Percentiles rank a stretch among this genome's conserved stretches.
Conservation (phyloP, 2,797 vertebrate species). For the Aulostomus chinensis region DNA sequence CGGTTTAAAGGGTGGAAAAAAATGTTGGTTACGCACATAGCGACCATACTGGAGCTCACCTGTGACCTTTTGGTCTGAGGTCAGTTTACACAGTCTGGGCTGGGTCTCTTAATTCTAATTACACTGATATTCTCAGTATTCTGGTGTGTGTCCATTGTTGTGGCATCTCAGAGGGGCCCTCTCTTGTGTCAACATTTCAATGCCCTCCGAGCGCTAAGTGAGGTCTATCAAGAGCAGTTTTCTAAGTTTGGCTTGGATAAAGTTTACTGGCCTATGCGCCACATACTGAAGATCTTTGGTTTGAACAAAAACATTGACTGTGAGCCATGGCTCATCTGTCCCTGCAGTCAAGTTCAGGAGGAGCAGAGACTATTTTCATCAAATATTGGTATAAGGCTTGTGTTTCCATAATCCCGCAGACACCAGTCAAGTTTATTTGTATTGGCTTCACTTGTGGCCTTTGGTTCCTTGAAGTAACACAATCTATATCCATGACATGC, state of each 20-base stretch:
- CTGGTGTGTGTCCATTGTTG: too few relatives aligned
- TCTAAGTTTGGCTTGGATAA: neutral
- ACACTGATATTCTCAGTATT: too few relatives aligned
- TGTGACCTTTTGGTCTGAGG: too few relatives aligned
- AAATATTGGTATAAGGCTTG: neutral
- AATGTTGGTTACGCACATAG: too few relatives aligned
- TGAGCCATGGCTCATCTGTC: constrained; percentile 2
- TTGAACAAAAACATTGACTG: neutral
- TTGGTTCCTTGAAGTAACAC: too few relatives aligned
- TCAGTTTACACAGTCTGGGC: too few relatives aligned
- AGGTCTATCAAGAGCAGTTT: constrained; percentile 3
- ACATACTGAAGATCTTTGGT: constrained; percentile 2
- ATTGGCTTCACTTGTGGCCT: too few relatives aligned
- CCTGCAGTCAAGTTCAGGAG: neutral
- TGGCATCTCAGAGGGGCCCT: neutral
- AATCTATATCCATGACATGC: too few relatives aligned
- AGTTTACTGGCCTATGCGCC: neutral
- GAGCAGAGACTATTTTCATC: neutral
- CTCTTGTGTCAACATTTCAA: neutral
- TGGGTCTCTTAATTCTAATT: neutral
- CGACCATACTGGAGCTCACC: too few relatives aligned
- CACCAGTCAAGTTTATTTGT: too few relatives aligned
- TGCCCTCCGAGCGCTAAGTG: neutral
- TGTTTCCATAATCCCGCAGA: too few relatives aligned
- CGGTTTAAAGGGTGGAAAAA: too few relatives aligned